Percentiles rank a stretch among this genome's conserved stretches.
Conservation (phyloP, 2,888 invertebrate genomes). For the Rotaria socialis region DNA sequence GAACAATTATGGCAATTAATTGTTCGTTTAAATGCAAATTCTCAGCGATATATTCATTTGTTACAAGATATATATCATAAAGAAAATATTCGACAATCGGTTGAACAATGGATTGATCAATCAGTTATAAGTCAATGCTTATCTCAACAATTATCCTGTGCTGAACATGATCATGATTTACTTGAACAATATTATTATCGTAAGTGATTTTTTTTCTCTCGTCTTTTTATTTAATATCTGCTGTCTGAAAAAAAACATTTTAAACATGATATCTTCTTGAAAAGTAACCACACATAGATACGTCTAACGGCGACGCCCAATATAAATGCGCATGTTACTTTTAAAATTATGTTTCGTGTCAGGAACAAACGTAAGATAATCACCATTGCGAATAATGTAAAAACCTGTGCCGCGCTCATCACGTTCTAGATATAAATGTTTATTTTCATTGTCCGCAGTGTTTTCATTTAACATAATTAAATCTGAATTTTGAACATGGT, state of each 20-base stretch:
- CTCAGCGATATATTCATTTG: conserved; percentile 19
- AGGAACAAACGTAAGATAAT: not conserved
- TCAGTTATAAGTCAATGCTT: conserved; percentile 33
- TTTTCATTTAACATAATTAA: not conserved
- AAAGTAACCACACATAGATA: not conserved
- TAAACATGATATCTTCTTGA: not conserved
- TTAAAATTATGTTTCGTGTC: conserved; percentile 27
- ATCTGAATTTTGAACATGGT: not conserved
- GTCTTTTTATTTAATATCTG: not conserved
- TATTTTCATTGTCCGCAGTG: not conserved
- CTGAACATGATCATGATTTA: not conserved
- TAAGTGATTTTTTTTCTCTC: not conserved
- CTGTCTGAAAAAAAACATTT: not conserved
- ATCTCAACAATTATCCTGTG: not conserved
- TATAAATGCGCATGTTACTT: conserved; percentile 14
- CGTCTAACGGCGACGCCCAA: conserved; percentile 8
- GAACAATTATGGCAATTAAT: conserved; percentile 27
- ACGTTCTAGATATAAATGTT: not conserved
- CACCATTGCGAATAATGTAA: not conserved
- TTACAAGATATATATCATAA: conserved; percentile 27
- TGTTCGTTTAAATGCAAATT: conserved; percentile 18
- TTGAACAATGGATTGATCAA: conserved; percentile 35
- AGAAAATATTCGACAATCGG: conserved; percentile 25
- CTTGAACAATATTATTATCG: conserved; percentile 1
- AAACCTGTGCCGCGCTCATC: not conserved